Evolutionary conservation across 2,888 invertebrate genomes (phyloP), one percentile per base, ranked within the genome.

Genomic region (Sturmia bella): DNA sequence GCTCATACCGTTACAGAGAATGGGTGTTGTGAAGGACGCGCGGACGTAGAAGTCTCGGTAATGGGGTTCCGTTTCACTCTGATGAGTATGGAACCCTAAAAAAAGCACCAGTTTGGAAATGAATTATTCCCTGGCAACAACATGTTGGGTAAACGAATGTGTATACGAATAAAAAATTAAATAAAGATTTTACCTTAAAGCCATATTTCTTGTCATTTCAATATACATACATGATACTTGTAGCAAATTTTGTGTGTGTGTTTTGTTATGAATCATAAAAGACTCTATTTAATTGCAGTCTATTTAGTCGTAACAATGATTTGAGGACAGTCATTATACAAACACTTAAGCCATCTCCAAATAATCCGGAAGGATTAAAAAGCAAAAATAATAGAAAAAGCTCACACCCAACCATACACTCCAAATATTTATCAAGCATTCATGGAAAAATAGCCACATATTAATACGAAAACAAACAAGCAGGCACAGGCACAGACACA

Each of bases 371-470:
- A 82, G 78, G 78, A 77, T 78, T 70, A 77, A 74, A 75, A 15
- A 61, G 24, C 39, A 66, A 27, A 68, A 50, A 70, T 64, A 68
- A 43, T 41, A 57, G n/a, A 54, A 12, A 27, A 19, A 54, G 21
- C 41, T 54, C 52, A 43, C 50, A 61, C 27, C 13, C 66, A 43
- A 13, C 50, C 50, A 61, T 54, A 63, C 15, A 63, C 15, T 32
- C 32, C 73, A 56, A 70, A 64, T 72, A 80, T 78, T 72, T 72
- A 61, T 72, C 54, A 78, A 56, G 70, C 74, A 77, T 82, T 82
- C 82, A 82, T 78, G 70, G 21, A 70, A 70, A 74, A 78, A 64
- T 82, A 70, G 82, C 78, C 82, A 70, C 57, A 74, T 66, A 70
- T 61, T 66, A 72, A 57, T 37, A 69, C 11, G 19, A 57, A 19